A percentile compares a stretch with the other conserved stretches of the same genome.
phyloP scores from a whole-genome alignment of 1,140 invertebrate species.

The Venustaconcha ellipsiformis region DNA sequence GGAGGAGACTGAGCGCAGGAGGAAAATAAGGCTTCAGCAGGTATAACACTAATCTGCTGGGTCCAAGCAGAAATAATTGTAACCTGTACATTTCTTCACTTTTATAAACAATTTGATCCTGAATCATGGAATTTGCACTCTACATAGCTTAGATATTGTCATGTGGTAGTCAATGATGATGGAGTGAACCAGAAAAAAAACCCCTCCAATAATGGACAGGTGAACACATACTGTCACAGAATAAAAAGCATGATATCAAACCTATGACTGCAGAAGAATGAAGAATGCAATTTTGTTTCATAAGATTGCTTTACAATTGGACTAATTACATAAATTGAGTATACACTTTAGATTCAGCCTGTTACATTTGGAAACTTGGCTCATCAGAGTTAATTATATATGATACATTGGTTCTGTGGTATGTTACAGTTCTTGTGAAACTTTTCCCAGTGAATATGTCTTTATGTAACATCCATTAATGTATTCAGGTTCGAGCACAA shows the following conservation, averaged over 20 bases:
- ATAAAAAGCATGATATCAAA: neutral
- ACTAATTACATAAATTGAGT: neutral
- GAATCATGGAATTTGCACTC: neutral
- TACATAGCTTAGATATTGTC: too few species aligned
- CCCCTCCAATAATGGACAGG: neutral
- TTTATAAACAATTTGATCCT: neutral
- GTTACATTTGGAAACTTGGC: too few species aligned
- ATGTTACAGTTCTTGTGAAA: too few species aligned
- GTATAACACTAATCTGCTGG: conserved; percentile 24
- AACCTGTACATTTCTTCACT: too few species aligned
- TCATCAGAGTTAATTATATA: too few species aligned
- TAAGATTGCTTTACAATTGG: neutral
- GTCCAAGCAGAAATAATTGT: too few species aligned
- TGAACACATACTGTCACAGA: neutral
- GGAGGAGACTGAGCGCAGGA: conserved; percentile 59
- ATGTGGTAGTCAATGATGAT: too few species aligned
- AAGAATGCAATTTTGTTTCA: neutral
- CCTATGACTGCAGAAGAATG: neutral
- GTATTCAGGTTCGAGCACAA: conserved; percentile 60
- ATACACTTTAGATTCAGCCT: too few species aligned
- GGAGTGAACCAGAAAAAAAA: neutral
- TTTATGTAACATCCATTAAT: too few species aligned
- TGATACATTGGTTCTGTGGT: too few species aligned
- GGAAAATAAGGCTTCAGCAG: conserved; percentile 63
- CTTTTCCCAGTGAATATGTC: too few species aligned